Conservation (phyloP, 1,140 invertebrate species). For the Pogonomyrmex californicus region DNA sequence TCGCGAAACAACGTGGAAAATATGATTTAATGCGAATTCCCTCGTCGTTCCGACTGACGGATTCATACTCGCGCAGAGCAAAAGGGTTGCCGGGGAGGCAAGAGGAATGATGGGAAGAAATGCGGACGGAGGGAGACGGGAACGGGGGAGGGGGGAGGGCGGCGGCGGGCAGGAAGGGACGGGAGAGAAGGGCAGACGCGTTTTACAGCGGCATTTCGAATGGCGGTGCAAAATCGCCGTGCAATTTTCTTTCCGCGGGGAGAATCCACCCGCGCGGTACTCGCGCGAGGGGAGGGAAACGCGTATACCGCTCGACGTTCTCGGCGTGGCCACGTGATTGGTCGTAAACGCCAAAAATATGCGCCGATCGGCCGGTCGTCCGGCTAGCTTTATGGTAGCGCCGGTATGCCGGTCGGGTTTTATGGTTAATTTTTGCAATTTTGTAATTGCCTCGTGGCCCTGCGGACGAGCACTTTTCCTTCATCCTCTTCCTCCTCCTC, state of each 20-base stretch:
- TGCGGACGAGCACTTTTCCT: slow-evolving; percentile 50
- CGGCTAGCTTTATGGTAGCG: slow-evolving; percentile 80
- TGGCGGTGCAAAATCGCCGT: slow-evolving; percentile 76
- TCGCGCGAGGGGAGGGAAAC: slow-evolving; percentile 42
- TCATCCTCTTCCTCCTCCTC: not conserved
- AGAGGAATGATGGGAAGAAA: slow-evolving; percentile 37
- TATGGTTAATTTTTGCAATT: slow-evolving; percentile 85
- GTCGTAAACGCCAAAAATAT: slow-evolving; percentile 86
- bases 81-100: slow-evolving; percentile 7
- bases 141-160: not conserved
- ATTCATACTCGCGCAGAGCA: slow-evolving; percentile 48
- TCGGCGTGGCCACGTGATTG: slow-evolving; percentile 80
- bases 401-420: slow-evolving; percentile 77
- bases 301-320: slow-evolving; percentile 53
- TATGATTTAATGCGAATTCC: slow-evolving; percentile 59
- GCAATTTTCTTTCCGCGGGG: slow-evolving; percentile 83
- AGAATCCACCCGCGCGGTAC: slow-evolving; percentile 58
- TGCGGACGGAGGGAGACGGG: slow-evolving; percentile 19
- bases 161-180: not conserved
- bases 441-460: slow-evolving; percentile 81
- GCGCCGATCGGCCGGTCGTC: slow-evolving; percentile 80
- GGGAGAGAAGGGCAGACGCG: slow-evolving; percentile 21
- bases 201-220: slow-evolving; percentile 75
- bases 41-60: slow-evolving; percentile 53
- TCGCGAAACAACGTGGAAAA: slow-evolving; percentile 44